A percentile compares a stretch with the other conserved stretches of the same genome.
phyloP scores from a whole-genome alignment of 2,113 vertebrate genomes.

The Nestor notabilis region DNA sequence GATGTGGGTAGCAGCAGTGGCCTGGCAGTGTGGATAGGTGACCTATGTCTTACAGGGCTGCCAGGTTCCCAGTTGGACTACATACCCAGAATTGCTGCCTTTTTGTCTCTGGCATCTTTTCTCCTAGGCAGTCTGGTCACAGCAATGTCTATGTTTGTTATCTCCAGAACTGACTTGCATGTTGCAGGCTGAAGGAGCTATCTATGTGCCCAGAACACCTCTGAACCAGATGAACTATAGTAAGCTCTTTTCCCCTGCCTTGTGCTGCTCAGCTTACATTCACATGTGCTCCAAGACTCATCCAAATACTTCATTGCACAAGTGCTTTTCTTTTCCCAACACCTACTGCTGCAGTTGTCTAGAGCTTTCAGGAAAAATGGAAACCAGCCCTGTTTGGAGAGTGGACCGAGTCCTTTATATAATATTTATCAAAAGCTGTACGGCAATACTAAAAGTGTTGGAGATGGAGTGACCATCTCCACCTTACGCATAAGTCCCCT shows the following conservation, averaged over 20 bases:
- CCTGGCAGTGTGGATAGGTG: not conserved
- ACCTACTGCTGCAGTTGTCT: not conserved
- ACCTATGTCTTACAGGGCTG: not conserved
- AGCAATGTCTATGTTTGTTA: not conserved
- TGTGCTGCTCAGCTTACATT: not conserved
- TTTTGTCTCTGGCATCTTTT: not conserved
- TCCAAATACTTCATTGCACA: not conserved
- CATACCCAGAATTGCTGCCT: not conserved
- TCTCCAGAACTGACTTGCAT: not conserved
- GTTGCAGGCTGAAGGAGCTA: not conserved
- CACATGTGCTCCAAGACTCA: not conserved
- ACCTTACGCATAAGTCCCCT: not conserved
- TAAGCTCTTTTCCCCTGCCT: not conserved
- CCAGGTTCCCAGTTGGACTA: not conserved
- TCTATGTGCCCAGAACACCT: not conserved
- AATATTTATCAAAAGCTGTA: not conserved
- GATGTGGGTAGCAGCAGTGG: not conserved
- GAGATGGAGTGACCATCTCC: rapidly evolving
- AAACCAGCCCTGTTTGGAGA: not conserved
- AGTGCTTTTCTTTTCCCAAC: not conserved
- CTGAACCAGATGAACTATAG: not conserved
- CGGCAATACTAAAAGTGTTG: not conserved
- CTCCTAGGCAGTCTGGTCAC: not conserved
- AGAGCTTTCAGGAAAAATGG: not conserved
- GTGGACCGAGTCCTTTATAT: not conserved